These are phyloP conservation scores for Dusona sp. DNA, from an alignment of 2,888 invertebrate species.

Conservation along the genomic window DNA sequence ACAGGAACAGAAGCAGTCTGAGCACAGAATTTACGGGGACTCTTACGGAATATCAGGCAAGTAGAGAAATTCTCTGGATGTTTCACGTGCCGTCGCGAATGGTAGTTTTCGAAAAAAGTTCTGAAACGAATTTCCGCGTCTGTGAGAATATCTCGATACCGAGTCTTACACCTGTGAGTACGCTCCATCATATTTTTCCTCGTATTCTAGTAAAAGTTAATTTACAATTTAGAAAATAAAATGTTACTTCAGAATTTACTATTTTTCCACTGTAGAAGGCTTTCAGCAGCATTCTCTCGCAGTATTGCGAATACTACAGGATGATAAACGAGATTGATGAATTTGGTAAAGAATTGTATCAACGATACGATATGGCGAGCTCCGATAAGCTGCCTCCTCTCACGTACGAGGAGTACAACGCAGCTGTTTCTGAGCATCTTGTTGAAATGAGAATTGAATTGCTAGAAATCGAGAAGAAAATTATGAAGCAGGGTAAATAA, in stretches of 20 bases:
- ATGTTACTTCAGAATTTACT: background rate
- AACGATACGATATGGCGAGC: constrained; percentile 46
- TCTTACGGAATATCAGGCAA: constrained; percentile 81
- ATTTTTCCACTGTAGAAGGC: constrained; percentile 73
- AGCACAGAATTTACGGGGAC: constrained; percentile 74
- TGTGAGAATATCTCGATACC: constrained; percentile 79
- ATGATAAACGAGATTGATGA: constrained; percentile 82
- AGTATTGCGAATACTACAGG: constrained; percentile 78
- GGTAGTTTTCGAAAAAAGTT: constrained; percentile 77
- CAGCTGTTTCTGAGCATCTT: constrained; percentile 83
- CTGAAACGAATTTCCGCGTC: constrained; percentile 73
- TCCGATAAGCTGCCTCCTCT: constrained; percentile 79
- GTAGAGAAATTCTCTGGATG: constrained; percentile 83
- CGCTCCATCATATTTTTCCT: background rate
- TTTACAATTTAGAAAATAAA: background rate
- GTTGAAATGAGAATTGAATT: constrained; percentile 82
- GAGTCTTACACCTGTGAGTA: constrained; percentile 80
- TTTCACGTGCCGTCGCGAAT: constrained; percentile 78
- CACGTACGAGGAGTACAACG: constrained; percentile 85
- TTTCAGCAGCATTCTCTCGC: constrained; percentile 78
- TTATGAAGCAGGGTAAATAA: constrained; percentile 81
- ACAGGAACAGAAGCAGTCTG: constrained; percentile 75
- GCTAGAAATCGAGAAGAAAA: constrained; percentile 81
- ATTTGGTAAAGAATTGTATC: constrained; percentile 82
- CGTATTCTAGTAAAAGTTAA: too few species aligned